Evolutionary conservation across 2,113 vertebrate species (phyloP), one percentile per base, ranked within the genome.

Genomic region (Pedionomus torquatus): DNA sequence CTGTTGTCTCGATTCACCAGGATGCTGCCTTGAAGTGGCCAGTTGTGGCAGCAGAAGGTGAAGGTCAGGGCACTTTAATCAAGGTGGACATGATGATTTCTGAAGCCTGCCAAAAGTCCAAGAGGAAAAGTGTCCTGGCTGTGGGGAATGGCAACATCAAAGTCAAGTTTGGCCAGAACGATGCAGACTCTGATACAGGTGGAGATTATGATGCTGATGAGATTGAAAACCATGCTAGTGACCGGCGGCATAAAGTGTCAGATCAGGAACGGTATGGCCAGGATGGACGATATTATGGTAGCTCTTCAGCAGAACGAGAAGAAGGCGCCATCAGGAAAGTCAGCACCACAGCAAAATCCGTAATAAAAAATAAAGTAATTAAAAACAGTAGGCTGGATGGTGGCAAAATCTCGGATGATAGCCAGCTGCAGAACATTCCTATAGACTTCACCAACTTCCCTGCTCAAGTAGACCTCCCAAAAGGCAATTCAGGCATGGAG

Each of bases 1-100:
- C 98, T 1, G 96, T 99, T 0, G 98, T 99, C 48, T 99, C 98
- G 0, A 87, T 98, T 54, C 97, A 97, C 33, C 99, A 98, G 76
- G 97, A 98, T 24, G 57, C 97, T 26, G 96, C 97, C 3, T 92
- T 98, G 46, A 95, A 95, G 49, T 99, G 99, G 99, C 99, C 99
- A 0, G 74, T 98, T 0, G 98, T 99, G 75, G 97, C 98, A 46
- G 99, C 99, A 0, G 98, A 99, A 93, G 98, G 99, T 0, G 99
- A 99, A 93, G 99, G 99, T 43, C 99, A 99, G 95, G 99, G 99
- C 3, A 84, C 97, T 0, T 97, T 99, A 92, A 93, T 99, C 93
- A 98, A 98, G 39, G 99, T 99, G 63, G 99, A 99, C 93, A 98
- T 99, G 98, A 98, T 98, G 51, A 99, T 99, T n/a, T 98, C 98